A percentile compares a stretch with the other conserved stretches of the same genome.
These are phyloP conservation scores for Lepidotrigona ventralis DNA, from an alignment of 1,140 invertebrate species.

Conservation along the genomic window DNA sequence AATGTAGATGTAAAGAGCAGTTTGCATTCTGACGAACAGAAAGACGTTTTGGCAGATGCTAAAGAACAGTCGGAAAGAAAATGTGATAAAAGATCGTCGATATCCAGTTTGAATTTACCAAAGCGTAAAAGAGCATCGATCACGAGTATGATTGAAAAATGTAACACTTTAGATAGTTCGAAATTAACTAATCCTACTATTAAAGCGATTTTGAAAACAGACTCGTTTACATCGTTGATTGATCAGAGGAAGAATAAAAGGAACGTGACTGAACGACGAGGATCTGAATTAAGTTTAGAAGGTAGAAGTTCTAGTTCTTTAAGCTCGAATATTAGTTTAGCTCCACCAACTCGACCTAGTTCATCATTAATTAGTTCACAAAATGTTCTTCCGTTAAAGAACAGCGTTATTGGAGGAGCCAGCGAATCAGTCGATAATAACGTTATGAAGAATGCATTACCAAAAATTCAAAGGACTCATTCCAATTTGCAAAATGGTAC, in stretches of 20 bases:
- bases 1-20: constrained; percentile 45
- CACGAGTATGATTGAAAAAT: constrained; percentile 71
- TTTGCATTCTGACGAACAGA: constrained; percentile 33
- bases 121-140: constrained; percentile 69
- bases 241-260: constrained; percentile 68
- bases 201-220: constrained; percentile 59
- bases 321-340: constrained; percentile 66
- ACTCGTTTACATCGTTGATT: constrained; percentile 70
- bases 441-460: constrained; percentile 53
- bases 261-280: constrained; percentile 62
- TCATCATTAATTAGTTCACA: constrained; percentile 73
- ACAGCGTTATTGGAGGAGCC: constrained; percentile 26
- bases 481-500: constrained; percentile 71
- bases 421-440: constrained; percentile 37
- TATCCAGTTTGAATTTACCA: constrained; percentile 71
- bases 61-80: constrained; percentile 52
- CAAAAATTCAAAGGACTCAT: constrained; percentile 70
- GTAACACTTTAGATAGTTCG: constrained; percentile 69
- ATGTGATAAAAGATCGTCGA: constrained; percentile 69
- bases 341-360: constrained; percentile 70
- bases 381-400: constrained; percentile 63
- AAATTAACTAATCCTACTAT: constrained; percentile 56
- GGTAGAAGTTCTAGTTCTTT: constrained; percentile 67
- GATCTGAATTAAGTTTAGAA: constrained; percentile 69
- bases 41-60: constrained; percentile 24